A percentile compares a stretch with the other conserved stretches of the same genome.
These are phyloP conservation scores for Seira ritae DNA, from an alignment of 2,888 invertebrate genomes.

Conservation along the genomic window DNA sequence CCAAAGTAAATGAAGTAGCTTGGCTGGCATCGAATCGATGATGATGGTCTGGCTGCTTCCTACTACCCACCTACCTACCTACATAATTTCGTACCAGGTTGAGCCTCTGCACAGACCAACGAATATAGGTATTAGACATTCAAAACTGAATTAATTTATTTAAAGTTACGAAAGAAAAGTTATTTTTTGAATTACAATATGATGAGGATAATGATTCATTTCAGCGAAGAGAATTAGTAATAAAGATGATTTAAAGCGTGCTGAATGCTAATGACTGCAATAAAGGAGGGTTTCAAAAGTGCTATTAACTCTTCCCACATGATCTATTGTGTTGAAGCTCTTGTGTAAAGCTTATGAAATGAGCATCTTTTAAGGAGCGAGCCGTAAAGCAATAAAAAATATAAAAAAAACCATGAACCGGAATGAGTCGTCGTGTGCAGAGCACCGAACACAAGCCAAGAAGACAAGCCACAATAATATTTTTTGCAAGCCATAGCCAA, in stretches of 20 bases:
- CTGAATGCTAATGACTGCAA: constrained; percentile 14
- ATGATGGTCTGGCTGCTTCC: not conserved
- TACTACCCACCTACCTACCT: not conserved
- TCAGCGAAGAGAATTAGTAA: not conserved
- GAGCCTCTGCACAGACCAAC: no score
- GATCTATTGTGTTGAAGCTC: not conserved
- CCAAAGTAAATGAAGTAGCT: constrained; percentile 34
- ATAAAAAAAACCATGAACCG: constrained; percentile 54
- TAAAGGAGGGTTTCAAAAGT: constrained; percentile 14
- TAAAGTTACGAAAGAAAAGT: no score
- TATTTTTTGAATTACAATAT: no score
- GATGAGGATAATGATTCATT: not conserved
- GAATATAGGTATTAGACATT: no score
- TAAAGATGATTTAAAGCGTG: constrained; percentile 24
- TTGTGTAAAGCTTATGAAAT: not conserved
- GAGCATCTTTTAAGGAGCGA: constrained; percentile 1
- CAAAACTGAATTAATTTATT: no score
- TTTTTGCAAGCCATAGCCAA: constrained; percentile 19
- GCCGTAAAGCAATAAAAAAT: constrained; percentile 38
- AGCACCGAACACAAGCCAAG: constrained; percentile 23
- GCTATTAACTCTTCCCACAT: constrained; percentile 3
- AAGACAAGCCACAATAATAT: constrained; percentile 31
- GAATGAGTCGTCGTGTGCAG: constrained; percentile 50
- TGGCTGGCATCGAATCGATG: not conserved
- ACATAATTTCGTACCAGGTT: no score